Percentiles rank a stretch among this genome's conserved stretches.
Evolutionary conservation across 2,113 vertebrate genomes (phyloP).

Genomic region (Barbus barbus): DNA sequence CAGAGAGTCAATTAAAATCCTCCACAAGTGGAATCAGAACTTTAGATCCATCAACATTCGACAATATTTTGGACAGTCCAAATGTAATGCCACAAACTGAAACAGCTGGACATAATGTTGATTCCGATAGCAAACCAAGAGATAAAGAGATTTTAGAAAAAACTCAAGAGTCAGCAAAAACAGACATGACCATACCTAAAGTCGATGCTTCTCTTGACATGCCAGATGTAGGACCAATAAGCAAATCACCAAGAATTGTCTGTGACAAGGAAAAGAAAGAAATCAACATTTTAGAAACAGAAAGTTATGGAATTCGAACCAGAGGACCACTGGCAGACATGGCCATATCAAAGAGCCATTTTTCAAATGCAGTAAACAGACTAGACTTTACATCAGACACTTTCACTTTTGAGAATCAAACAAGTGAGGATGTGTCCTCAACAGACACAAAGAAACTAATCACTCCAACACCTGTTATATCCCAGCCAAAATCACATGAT

Average conservation of each 20-base stretch:
- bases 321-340: slow-evolving; percentile 60
- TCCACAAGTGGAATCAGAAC: slow-evolving; percentile 63
- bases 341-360: slow-evolving; percentile 47
- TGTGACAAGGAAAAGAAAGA: slow-evolving; percentile 62
- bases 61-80: slow-evolving; percentile 47
- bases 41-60: slow-evolving; percentile 56
- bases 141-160: slow-evolving; percentile 38
- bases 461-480: slow-evolving; percentile 42
- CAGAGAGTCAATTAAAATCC: slow-evolving; percentile 56
- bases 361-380: slow-evolving; percentile 43
- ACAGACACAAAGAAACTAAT: slow-evolving; percentile 35
- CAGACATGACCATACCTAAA: slow-evolving; percentile 57
- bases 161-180: slow-evolving; percentile 36
- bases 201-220: slow-evolving; percentile 59
- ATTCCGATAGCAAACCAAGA: slow-evolving; percentile 47
- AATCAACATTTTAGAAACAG: slow-evolving; percentile 52
- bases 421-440: slow-evolving; percentile 18
- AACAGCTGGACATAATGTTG: slow-evolving; percentile 42
- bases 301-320: slow-evolving; percentile 59
- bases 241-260: slow-evolving; percentile 59
- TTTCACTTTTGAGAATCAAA: slow-evolving; percentile 4
- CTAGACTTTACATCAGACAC: slow-evolving; percentile 47
- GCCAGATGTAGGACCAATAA: slow-evolving; percentile 49
- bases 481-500: slow-evolving; percentile 35
- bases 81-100: slow-evolving; percentile 53